Evolutionary conservation across 2,888 invertebrate genomes (phyloP), one percentile per base, ranked within the genome.

Genomic region (Dastarcus helophoroides): DNA sequence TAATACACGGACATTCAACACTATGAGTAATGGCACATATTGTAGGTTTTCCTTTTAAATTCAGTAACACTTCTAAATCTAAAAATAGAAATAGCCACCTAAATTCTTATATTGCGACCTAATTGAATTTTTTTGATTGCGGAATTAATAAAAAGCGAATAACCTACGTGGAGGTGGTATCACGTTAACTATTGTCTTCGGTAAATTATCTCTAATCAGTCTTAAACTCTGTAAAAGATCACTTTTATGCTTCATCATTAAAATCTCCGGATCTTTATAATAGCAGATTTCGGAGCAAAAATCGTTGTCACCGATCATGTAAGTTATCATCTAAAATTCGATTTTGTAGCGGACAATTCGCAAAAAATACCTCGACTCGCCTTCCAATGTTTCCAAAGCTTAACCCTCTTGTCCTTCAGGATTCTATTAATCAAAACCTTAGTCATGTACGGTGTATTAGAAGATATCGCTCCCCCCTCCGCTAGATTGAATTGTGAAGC

Each of bases 241-340:
- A 25, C 47, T 40, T 27, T 62, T 62, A 41, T 75, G 73, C 22
- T 53, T 53, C 9, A 61, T 48, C 1, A 71, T 40, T 1, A 59
- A 41, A 12, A 51, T 43, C 46, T 63, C 56, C 0, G 64, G 58
- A 27, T 67, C 52, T 4, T 58, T 37, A 11, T 53, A 35, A 38
- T 55, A 68, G 39, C 76, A 76, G 16, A 71, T 56, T 27, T 73
- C 65, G 1, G 54, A 32, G 38, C 76, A 76, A 44, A 76, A 70
- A 43, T 77, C 74, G 48, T 77, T 77, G 16, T 64, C 53, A 10
- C 76, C 75, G 23, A 76, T 69, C 46, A 73, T 60, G 6, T 74
- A 34, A 0, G 69, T 69, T 6, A 76, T 53, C 22, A 76, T 43
- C 69, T 71, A 47, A 23, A 62, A 60, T 33, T 9, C 5, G 19